Conservation (phyloP, 1,140 invertebrate species). For the Eueides isabella region DNA sequence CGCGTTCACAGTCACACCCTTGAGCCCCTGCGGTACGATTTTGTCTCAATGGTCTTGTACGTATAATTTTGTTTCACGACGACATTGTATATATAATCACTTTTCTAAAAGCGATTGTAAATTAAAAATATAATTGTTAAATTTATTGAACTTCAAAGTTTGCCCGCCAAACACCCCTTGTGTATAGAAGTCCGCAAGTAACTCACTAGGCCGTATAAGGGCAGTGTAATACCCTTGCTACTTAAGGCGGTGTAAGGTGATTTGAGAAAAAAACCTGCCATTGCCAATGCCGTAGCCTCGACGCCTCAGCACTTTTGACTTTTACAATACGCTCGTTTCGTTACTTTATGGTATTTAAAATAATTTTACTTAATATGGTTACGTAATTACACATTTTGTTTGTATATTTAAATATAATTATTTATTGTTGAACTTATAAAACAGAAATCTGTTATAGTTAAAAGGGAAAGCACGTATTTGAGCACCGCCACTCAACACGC, state of each 20-base stretch:
- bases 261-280: slow-evolving; percentile 59
- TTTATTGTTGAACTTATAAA: neutral
- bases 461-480: too few species aligned
- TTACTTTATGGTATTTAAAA: neutral
- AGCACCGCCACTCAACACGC: too few species aligned
- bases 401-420: neutral
- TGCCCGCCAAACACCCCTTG: slow-evolving; percentile 8
- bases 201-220: slow-evolving; percentile 52
- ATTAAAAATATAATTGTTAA: too few species aligned
- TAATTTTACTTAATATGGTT: neutral
- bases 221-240: slow-evolving; percentile 56
- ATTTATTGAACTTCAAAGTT: neutral
- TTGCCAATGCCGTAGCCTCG: slow-evolving; percentile 58
- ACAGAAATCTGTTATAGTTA: neutral
- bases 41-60: too few species aligned
- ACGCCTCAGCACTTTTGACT: slow-evolving; percentile 35
- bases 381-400: neutral
- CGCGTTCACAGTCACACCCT: too few species aligned
- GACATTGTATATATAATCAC: too few species aligned
- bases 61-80: too few species aligned
- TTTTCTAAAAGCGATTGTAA: too few species aligned
- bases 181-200: slow-evolving; percentile 19
- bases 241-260: slow-evolving; percentile 61
- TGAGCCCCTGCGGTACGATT: too few species aligned
- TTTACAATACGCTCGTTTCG: slow-evolving; percentile 23